Evolutionary conservation across 2,797 vertebrate species (phyloP).

Genomic region (Tadarida brasiliensis): DNA sequence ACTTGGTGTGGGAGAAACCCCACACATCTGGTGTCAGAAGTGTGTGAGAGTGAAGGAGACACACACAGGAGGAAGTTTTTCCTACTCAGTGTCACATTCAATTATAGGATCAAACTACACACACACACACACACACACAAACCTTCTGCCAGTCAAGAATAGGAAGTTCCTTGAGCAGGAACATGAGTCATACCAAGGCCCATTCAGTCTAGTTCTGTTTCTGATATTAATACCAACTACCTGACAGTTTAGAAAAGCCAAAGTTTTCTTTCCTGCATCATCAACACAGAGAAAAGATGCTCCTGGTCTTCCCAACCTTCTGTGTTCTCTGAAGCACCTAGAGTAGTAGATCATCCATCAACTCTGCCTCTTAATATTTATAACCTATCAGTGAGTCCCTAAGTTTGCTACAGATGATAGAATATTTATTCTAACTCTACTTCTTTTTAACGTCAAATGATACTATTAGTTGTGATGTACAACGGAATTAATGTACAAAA

Average conservation of each 20-base stretch:
- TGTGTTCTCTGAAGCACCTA: neutral
- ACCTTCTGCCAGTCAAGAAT: neutral
- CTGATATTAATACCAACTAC: neutral
- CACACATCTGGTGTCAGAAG: neutral
- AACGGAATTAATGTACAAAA: neutral
- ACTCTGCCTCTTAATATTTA: neutral
- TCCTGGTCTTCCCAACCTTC: neutral
- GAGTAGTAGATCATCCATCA: neutral
- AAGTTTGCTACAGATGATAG: neutral
- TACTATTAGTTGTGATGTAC: neutral
- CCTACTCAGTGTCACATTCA: neutral
- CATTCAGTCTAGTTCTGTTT: neutral
- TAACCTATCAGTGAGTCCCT: neutral
- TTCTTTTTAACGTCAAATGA: neutral
- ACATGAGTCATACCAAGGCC: neutral
- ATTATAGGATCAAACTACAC: neutral
- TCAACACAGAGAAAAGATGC: neutral
- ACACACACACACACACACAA: too few species aligned
- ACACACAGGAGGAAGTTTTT: neutral
- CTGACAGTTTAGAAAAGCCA: neutral
- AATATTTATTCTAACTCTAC: neutral
- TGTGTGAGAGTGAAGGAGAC: neutral
- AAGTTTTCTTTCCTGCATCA: conserved; percentile 38
- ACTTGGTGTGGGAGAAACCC: neutral
- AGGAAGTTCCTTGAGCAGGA: neutral